These are phyloP conservation scores for Etheostoma perlongum DNA, from an alignment of 2,797 vertebrate species.

Conservation along the genomic window DNA sequence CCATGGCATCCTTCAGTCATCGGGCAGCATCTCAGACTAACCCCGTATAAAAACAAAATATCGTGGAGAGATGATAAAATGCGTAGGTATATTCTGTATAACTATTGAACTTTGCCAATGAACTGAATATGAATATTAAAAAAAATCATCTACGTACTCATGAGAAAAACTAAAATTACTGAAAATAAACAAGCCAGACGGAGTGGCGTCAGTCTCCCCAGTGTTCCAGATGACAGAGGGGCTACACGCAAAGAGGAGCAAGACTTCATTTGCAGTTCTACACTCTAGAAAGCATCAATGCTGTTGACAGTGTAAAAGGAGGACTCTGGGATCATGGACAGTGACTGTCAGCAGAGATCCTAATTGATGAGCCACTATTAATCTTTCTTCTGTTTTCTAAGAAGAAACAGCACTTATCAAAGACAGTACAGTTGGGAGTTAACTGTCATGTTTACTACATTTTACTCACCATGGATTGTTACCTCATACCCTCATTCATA, in stretches of 20 bases:
- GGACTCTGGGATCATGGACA: constrained; percentile 33
- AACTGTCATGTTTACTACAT: constrained; percentile 33
- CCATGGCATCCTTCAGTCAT: no score
- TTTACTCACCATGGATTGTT: constrained; percentile 31
- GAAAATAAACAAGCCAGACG: no score
- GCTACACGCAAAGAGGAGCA: constrained; percentile 31
- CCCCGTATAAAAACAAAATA: no score
- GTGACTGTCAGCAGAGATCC: constrained; percentile 34
- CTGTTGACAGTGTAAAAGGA: constrained; percentile 29
- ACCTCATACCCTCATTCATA: constrained; percentile 24
- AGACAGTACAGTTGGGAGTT: not conserved
- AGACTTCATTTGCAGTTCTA: constrained; percentile 26
- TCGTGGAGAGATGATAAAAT: no score
- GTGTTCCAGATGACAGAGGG: constrained; percentile 5
- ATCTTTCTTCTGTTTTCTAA: constrained; percentile 20
- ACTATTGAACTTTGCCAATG: no score
- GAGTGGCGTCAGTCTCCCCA: no score
- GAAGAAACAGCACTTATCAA: constrained; percentile 25
- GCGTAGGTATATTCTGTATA: no score
- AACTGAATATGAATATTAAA: no score
- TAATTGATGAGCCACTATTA: constrained; percentile 14
- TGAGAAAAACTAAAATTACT: no score
- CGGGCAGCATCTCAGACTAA: no score
- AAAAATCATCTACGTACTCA: no score
- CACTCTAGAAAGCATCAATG: constrained; percentile 20